Base-by-base conservation (phyloP, 2,888 invertebrate species). In the Boloria euphrosyne region DNA sequence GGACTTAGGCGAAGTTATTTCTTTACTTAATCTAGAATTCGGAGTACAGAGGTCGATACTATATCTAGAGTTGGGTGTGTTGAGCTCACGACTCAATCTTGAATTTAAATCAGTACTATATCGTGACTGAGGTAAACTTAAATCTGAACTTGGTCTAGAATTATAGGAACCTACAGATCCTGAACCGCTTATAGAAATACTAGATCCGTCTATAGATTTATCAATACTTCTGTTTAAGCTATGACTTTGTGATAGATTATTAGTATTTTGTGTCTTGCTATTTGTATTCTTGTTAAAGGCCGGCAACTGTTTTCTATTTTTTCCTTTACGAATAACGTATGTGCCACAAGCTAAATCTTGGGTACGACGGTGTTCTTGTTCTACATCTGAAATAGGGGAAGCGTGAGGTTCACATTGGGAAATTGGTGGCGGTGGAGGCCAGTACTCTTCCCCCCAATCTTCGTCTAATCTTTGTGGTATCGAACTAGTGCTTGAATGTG, bases 321-420 rank as follows among this genome's bases (percentile, higher is more conserved):
- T 94, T 58, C 96, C 96, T 71, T 95, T 94, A 53, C 97, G 92
- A 69, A 97, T 96, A 49, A 97, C 95, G 80, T 97, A 97, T n/a
- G 97, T 97, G 43, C 96, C 96, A 70, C 94, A 86, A 3, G 87
- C 84, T 51, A 87, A 74, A 70, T 89, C 90, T 70, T 86, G 86
- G 43, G 75, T 71, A 47, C 88, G 82, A 53, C 91, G 83, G 17
- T 78, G 76, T 65, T 92, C 92, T 10, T 82, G 77, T 64, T 92
- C 92, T 38, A 75, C 83, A 79, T 96, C 95, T 6, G 95, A 95
- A 73, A 93, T 94, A 5, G 96, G 95, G 0, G 96, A 96, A 13
- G 94, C 93, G 7, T 95, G 93, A 13, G 95, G 94, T 67, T 94
- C 94, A 75, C 94, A 94, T 60, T 93, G 93, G n/a, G 95, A 93